Conservation (phyloP, 2,888 invertebrate genomes). For the Rhingia rostrata region DNA sequence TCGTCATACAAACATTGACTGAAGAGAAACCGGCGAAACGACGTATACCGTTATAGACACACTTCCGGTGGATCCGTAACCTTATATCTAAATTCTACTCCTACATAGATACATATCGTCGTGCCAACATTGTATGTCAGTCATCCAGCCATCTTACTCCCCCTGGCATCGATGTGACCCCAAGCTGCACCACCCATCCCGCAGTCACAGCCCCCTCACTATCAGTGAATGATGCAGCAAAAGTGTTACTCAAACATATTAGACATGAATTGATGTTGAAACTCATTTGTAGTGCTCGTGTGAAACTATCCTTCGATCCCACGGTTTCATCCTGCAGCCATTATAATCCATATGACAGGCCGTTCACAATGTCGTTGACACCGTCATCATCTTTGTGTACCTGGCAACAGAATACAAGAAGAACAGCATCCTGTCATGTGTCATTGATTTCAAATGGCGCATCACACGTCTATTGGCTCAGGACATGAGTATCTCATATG, state of each 20-base stretch:
- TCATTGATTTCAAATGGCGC: constrained; percentile 60
- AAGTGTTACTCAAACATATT: constrained; percentile 50
- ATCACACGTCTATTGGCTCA: constrained; percentile 2
- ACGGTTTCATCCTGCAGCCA: constrained; percentile 30
- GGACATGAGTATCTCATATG: not conserved
- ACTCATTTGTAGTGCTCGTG: constrained; percentile 33
- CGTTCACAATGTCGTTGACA: constrained; percentile 40
- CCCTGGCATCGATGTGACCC: not conserved
- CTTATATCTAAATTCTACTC: not conserved
- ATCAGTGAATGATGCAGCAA: not conserved
- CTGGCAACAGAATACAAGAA: constrained; percentile 31
- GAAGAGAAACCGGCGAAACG: constrained; percentile 18
- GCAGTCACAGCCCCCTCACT: not conserved
- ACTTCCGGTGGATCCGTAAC: constrained; percentile 7
- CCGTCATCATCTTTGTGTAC: constrained; percentile 11
- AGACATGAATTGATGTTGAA: constrained; percentile 44
- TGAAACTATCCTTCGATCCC: constrained; percentile 7
- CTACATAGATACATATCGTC: not conserved
- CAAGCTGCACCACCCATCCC: too few relatives aligned
- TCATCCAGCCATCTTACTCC: not conserved
- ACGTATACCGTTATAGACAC: not conserved
- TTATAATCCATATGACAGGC: constrained; percentile 42
- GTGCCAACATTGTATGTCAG: constrained; percentile 12
- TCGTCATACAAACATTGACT: constrained; percentile 24
- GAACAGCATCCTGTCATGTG: constrained; percentile 40